These are phyloP conservation scores for Aromia moschata DNA, from an alignment of 2,888 invertebrate genomes.

Conservation along the genomic window DNA sequence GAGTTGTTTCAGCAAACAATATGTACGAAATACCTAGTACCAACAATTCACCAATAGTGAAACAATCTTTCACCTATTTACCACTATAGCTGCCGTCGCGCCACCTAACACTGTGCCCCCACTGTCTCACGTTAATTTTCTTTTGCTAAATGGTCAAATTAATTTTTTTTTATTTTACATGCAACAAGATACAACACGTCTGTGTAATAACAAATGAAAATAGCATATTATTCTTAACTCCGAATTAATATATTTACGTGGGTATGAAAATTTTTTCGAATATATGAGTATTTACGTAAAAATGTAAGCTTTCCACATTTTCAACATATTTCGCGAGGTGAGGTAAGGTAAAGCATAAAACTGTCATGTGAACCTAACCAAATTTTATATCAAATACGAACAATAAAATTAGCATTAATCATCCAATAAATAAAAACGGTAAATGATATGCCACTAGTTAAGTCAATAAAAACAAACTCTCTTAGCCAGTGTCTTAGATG, in stretches of 20 bases:
- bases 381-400: too few species aligned
- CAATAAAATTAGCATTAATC: not conserved
- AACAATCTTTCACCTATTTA: slow-evolving; percentile 9
- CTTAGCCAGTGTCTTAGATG: not conserved
- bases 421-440: not conserved
- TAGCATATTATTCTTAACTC: slow-evolving; percentile 14
- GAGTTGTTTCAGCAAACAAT: slow-evolving; percentile 18
- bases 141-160: slow-evolving; percentile 3
- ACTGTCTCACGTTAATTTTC: not conserved
- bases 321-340: too few species aligned
- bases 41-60: slow-evolving; percentile 16
- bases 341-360: too few species aligned
- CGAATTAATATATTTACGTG: not conserved
- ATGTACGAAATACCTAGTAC: slow-evolving; percentile 20
- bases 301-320: too few species aligned
- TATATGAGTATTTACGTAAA: too few species aligned
- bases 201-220: slow-evolving; percentile 14
- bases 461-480: not conserved
- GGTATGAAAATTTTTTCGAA: not conserved
- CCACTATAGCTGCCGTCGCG: slow-evolving; percentile 18
- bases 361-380: too few species aligned
- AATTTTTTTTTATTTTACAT: slow-evolving; percentile 6
- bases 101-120: not conserved
- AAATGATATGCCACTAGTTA: not conserved
- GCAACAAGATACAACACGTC: slow-evolving; percentile 12